Evolutionary conservation across 2,888 invertebrate species (phyloP).

Genomic region (Catonia carolina): DNA sequence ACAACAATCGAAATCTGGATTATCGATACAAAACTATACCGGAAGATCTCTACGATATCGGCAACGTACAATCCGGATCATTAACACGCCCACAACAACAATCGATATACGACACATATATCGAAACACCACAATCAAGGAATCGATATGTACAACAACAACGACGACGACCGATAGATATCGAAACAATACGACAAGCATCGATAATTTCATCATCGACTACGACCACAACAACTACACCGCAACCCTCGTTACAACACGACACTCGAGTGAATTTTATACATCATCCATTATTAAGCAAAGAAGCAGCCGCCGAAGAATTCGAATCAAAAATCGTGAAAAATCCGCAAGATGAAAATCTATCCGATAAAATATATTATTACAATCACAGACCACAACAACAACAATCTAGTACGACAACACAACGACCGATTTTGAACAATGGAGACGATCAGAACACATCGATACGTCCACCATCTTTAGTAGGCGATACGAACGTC

Average conservation of each 20-base stretch:
- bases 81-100: no score
- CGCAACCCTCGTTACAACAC: no score
- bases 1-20: no score
- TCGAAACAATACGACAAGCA: conserved; percentile 8
- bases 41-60: no score
- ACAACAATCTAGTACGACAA: background rate
- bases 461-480: conserved; percentile 35
- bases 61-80: no score
- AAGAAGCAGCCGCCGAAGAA: background rate
- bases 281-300: background rate
- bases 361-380: no score
- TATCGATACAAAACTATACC: no score
- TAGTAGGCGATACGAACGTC: conserved; percentile 61
- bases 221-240: background rate
- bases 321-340: background rate
- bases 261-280: background rate
- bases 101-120: no score
- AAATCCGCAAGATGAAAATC: background rate
- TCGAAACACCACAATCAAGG: no score
- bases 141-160: no score
- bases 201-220: background rate
- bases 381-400: conserved; percentile 15
- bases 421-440: no score
- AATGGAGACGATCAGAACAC: background rate
- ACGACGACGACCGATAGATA: background rate